These are phyloP conservation scores for Phyllotis vaccarum DNA, from an alignment of 2,797 vertebrate species.

Conservation along the genomic window DNA sequence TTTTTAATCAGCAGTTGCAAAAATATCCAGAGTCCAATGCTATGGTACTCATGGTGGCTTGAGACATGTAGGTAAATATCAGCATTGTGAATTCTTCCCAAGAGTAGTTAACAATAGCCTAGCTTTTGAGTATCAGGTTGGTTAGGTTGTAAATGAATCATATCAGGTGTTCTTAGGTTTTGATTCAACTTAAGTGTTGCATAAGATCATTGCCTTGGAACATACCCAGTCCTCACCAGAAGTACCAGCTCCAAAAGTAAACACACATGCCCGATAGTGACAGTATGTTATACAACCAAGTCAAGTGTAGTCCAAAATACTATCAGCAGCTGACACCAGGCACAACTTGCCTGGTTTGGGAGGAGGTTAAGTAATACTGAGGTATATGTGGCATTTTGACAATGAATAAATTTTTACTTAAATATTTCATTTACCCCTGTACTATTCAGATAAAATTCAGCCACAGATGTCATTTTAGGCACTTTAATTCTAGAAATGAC, in stretches of 20 bases:
- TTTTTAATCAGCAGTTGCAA: conserved; percentile 11
- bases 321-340: not conserved
- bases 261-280: not conserved
- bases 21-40: not conserved
- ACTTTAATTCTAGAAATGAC: conserved; percentile 41
- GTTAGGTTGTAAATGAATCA: conserved; percentile 51
- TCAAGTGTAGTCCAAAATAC: not conserved
- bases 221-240: not conserved
- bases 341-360: not conserved
- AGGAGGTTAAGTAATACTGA: not conserved
- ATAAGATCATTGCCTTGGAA: conserved; percentile 12
- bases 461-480: not conserved
- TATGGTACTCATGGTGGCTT: not conserved
- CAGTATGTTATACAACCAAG: not conserved
- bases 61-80: not conserved
- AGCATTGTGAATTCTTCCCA: not conserved
- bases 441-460: conserved; percentile 38
- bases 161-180: conserved; percentile 39
- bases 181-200: conserved; percentile 17
- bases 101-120: not conserved
- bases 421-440: not conserved
- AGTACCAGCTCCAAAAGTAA: not conserved
- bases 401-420: conserved; percentile 4
- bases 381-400: not conserved
- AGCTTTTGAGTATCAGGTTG: conserved; percentile 24